These are phyloP conservation scores for Hipposideros larvatus DNA, from an alignment of 2,797 vertebrate genomes.

Conservation along the genomic window DNA sequence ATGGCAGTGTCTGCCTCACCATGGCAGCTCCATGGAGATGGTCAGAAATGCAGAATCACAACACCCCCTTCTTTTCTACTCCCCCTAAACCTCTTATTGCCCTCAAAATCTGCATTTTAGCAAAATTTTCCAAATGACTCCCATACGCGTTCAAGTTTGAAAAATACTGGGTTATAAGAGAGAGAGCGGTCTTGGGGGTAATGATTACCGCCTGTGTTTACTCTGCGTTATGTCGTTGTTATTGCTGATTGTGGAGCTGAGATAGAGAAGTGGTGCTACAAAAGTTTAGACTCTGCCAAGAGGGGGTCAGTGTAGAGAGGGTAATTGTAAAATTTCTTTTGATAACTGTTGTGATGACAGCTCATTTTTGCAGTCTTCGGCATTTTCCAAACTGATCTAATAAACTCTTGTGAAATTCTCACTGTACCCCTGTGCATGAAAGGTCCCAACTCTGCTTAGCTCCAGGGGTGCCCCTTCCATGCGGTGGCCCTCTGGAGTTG, in stretches of 20 bases:
- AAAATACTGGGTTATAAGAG: not conserved
- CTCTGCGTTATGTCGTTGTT: too few species aligned
- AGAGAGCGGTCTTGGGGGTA: not conserved
- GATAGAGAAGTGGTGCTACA: rapidly evolving
- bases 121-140: not conserved
- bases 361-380: not conserved
- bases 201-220: not conserved
- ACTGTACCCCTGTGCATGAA: not conserved
- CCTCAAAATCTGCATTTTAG: not conserved
- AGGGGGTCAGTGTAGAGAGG: not conserved
- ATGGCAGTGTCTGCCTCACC: rapidly evolving
- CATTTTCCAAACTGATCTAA: not conserved
- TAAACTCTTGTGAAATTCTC: not conserved
- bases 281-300: not conserved
- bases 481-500: not conserved
- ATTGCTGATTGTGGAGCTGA: not conserved
- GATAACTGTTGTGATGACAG: not conserved
- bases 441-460: not conserved
- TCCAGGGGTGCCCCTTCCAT: not conserved
- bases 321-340: not conserved
- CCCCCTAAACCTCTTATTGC: rapidly evolving
- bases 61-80: not conserved
- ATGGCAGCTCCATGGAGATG: rapidly evolving
- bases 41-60: not conserved
- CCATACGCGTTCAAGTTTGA: not conserved